Conservation (phyloP, 2,797 vertebrate species). For the Nasua narica region DNA sequence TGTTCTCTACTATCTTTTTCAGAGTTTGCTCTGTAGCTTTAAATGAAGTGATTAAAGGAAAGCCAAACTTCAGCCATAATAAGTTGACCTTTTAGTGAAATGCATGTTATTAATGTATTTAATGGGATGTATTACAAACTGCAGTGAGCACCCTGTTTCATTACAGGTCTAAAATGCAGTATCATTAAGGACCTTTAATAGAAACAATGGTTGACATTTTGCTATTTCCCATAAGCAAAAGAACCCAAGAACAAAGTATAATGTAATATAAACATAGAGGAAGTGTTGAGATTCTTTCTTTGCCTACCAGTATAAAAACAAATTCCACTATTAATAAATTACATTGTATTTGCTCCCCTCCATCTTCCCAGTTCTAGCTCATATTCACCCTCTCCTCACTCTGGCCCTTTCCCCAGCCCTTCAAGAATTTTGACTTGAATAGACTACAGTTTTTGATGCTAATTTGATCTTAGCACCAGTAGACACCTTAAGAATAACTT, state of each 20-base stretch:
- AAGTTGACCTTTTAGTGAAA: slow-evolving; percentile 87
- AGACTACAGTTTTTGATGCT: slow-evolving; percentile 18
- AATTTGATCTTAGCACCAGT: background rate
- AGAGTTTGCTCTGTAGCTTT: slow-evolving; percentile 70
- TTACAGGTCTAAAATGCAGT: slow-evolving; percentile 84
- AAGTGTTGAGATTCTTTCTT: slow-evolving; percentile 48
- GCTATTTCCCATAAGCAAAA: slow-evolving; percentile 86
- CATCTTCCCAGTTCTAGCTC: background rate
- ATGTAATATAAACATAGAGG: slow-evolving; percentile 70
- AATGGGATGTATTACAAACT: slow-evolving; percentile 87
- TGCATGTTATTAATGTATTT: slow-evolving; percentile 85
- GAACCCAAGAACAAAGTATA: slow-evolving; percentile 62
- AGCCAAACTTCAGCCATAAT: slow-evolving; percentile 80
- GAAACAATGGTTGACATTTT: slow-evolving; percentile 89
- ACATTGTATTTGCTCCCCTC: background rate
- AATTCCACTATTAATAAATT: slow-evolving; percentile 36
- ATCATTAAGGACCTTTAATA: slow-evolving; percentile 87
- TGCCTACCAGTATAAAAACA: slow-evolving; percentile 54
- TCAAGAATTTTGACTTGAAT: slow-evolving; percentile 41
- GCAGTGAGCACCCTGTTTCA: slow-evolving; percentile 83
- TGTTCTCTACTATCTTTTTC: background rate
- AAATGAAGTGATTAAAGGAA: slow-evolving; percentile 80
- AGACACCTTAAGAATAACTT: background rate
- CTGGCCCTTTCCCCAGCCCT: background rate
- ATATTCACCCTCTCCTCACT: background rate